These are phyloP conservation scores for Meloidogyne floridensis DNA, from an alignment of 1,140 invertebrate genomes.

Conservation along the genomic window DNA sequence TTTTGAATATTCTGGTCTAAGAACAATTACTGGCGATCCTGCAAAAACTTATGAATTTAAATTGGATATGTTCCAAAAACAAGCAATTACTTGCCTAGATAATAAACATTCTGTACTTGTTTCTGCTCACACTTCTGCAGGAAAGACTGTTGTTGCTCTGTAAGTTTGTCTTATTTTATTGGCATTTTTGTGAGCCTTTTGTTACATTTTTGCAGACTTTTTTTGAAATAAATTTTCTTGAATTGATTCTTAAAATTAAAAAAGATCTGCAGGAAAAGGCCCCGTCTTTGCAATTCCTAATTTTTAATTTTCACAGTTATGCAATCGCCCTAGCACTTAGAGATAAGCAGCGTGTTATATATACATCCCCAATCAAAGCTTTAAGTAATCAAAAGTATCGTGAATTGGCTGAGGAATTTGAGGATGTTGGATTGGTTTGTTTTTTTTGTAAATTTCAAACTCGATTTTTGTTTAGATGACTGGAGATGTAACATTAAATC, in stretches of 20 bases:
- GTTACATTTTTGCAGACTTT: conserved; percentile 2
- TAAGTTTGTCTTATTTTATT: conserved; percentile 71
- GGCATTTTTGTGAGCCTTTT: too few species aligned
- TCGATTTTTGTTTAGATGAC: conserved; percentile 81
- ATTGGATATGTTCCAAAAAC: conserved; percentile 95
- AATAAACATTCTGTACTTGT: conserved; percentile 95
- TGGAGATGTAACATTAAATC: conserved; percentile 98
- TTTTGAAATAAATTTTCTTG: neutral
- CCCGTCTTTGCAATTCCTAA: neutral
- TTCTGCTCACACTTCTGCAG: conserved; percentile 98
- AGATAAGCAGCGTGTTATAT: conserved; percentile 87
- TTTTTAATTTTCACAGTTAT: conserved; percentile 70
- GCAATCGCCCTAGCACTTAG: conserved; percentile 75
- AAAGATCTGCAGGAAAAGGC: neutral
- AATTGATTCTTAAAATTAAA: too few species aligned
- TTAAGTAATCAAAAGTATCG: conserved; percentile 99
- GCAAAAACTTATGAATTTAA: conserved; percentile 91
- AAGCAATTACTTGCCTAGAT: conserved; percentile 94
- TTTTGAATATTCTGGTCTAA: conserved; percentile 30
- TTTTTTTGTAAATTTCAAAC: neutral
- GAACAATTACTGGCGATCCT: conserved; percentile 70
- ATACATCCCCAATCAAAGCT: conserved; percentile 99
- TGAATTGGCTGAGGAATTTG: conserved; percentile 95
- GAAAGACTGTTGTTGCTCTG: conserved; percentile 98
- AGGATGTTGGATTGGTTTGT: conserved; percentile 75